Evolutionary conservation across 64 coral and sea anemone genomes (phyloP), one percentile per base, ranked within the genome.

Genomic region (Trachythela sp.): DNA sequence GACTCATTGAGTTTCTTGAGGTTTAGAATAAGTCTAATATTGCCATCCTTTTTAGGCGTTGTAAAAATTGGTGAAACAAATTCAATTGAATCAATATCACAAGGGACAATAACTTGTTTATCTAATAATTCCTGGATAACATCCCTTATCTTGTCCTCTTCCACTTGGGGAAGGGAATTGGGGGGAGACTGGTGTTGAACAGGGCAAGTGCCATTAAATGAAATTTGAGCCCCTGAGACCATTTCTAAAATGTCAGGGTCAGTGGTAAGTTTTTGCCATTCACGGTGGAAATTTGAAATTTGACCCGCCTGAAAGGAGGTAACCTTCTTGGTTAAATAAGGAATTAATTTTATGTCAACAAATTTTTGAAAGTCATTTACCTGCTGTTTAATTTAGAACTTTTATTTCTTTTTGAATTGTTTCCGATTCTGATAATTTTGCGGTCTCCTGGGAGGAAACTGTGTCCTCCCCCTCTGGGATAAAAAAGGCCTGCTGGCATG

Each of bases 1-100:
- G 71, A 77, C 17, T 36, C 71, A 35, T 77, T 77, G 4, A 77
- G 31, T 77, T 77, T 77, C 31, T 77, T 77, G 2, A 77, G 31
- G 17, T 77, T 77, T 35, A 77, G 17, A 77, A 77, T 77, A 18
- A 77, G 30, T 77, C 71, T 77, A 35, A 77, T 31, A 18, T 27
- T 77, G 36, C 71, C 36, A 77, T 77, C 71, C 8, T 39, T 77
- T 77, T 77, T 77, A 6, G 36, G 71, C 5, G 71, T 77, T 5
- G 71, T 77, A 77, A 77, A 77, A 24, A 77, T 77, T 2, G 71
- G 71, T 31, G 71, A 77, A 33, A 77, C 71, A 77, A 77, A 77
- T 77, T 77, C 71, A 77, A 77, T 15, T 33, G 4, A 27, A 6
- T 77, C 30, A 4, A 6, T 7, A 39, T 77, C 27, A 77, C 71